Evolutionary conservation across 1,140 invertebrate species (phyloP).

Genomic region (Pemphigus obesinymphae): DNA sequence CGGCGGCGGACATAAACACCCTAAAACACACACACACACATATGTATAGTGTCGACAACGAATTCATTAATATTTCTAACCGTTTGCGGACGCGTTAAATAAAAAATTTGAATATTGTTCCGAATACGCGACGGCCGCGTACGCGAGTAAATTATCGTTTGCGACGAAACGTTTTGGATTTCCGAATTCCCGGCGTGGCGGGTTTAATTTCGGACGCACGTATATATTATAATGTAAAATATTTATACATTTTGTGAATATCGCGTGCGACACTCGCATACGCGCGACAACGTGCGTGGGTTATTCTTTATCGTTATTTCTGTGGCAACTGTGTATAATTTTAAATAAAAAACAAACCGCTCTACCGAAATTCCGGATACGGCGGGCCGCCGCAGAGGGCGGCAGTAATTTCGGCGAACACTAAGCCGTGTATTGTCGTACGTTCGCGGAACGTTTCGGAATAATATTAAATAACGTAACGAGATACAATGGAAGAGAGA

Average conservation of each 20-base stretch:
- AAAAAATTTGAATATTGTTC: not conserved
- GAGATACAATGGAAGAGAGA: not conserved
- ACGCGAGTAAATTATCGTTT: not conserved
- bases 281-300: not conserved
- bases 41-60: no score
- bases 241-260: not conserved
- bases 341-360: not conserved
- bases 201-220: not conserved
- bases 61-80: no score
- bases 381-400: no score
- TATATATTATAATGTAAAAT: no score
- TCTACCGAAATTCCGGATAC: not conserved
- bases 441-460: not conserved
- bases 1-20: no score
- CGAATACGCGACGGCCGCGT: not conserved
- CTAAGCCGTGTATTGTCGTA: not conserved
- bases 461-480: not conserved
- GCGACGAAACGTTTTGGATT: not conserved
- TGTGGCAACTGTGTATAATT: not conserved
- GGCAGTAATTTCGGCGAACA: no score
- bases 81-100: no score
- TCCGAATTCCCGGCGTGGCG: not conserved
- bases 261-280: not conserved
- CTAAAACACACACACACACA: no score
- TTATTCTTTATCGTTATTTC: constrained; percentile 11